Evolutionary conservation across 2,113 vertebrate genomes (phyloP).

Genomic region (Pluvialis apricaria): DNA sequence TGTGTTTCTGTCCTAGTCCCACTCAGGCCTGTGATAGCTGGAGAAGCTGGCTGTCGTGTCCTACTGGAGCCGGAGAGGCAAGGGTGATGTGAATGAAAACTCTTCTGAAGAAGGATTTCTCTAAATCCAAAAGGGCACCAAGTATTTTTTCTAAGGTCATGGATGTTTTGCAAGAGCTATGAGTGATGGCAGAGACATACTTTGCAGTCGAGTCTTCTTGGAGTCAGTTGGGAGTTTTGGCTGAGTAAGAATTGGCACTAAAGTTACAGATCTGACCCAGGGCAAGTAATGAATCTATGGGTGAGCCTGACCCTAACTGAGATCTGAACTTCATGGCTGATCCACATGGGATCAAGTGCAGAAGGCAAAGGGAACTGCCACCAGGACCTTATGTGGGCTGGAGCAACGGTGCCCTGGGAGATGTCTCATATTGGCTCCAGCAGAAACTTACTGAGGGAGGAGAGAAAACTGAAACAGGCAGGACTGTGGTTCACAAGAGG

Average conservation of each 20-base stretch:
- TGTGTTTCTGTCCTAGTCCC: not conserved
- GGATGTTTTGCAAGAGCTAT: not conserved
- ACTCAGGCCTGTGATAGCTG: not conserved
- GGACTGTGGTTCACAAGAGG: not conserved
- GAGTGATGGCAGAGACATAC: not conserved
- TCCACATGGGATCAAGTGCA: not conserved
- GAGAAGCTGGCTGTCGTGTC: not conserved
- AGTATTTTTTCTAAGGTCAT: not conserved
- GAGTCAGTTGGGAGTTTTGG: not conserved
- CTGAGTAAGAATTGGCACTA: not conserved
- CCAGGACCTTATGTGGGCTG: fast-evolving
- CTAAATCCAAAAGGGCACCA: not conserved
- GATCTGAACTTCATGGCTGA: not conserved
- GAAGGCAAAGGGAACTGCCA: not conserved
- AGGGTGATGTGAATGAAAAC: not conserved
- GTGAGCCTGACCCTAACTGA: not conserved
- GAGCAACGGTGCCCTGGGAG: not conserved
- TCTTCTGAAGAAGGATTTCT: not conserved
- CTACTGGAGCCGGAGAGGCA: not conserved
- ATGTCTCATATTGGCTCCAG: not conserved
- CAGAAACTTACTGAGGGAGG: not conserved
- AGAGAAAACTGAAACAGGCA: not conserved
- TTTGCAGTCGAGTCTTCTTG: not conserved
- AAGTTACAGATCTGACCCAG: not conserved
- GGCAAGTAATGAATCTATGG: not conserved